These are phyloP conservation scores for Syrphus vitripennis DNA, from an alignment of 2,888 invertebrate species.

Conservation along the genomic window DNA sequence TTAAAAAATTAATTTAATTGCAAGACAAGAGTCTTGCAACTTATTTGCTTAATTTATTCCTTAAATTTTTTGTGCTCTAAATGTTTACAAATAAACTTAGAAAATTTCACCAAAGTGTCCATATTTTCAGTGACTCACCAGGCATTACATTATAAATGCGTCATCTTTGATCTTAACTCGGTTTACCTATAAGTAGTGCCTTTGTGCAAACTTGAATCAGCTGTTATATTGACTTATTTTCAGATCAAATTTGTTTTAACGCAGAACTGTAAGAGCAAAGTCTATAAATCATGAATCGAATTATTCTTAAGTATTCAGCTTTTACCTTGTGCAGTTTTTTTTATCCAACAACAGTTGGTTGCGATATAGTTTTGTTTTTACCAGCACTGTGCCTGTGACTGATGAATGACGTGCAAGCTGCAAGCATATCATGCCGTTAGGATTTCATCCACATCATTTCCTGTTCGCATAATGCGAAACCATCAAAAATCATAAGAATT, in stretches of 20 bases:
- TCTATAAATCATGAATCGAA: slow-evolving; percentile 52
- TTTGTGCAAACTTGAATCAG: too few species aligned
- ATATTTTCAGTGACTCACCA: too few species aligned
- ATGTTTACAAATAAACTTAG: too few species aligned
- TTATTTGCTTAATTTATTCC: too few species aligned
- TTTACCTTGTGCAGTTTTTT: neutral
- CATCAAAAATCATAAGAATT: slow-evolving; percentile 62
- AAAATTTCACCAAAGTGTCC: too few species aligned
- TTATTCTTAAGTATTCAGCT: slow-evolving; percentile 30
- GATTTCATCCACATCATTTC: slow-evolving; percentile 18
- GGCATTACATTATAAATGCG: too few species aligned
- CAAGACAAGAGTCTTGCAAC: too few species aligned
- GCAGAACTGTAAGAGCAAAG: neutral
- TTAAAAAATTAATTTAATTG: too few species aligned
- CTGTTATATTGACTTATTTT: neutral
- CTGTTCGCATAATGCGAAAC: slow-evolving; percentile 25
- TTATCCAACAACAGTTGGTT: slow-evolving; percentile 9
- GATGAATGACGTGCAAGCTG: slow-evolving; percentile 67
- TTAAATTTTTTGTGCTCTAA: too few species aligned
- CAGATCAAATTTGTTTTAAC: neutral
- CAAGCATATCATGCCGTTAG: slow-evolving; percentile 22
- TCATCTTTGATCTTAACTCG: too few species aligned
- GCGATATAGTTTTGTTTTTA: neutral
- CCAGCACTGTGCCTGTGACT: neutral
- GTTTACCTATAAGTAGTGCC: too few species aligned